Conservation (phyloP, 92 coral and sea anemone species). For the Diadumene lineata region DNA sequence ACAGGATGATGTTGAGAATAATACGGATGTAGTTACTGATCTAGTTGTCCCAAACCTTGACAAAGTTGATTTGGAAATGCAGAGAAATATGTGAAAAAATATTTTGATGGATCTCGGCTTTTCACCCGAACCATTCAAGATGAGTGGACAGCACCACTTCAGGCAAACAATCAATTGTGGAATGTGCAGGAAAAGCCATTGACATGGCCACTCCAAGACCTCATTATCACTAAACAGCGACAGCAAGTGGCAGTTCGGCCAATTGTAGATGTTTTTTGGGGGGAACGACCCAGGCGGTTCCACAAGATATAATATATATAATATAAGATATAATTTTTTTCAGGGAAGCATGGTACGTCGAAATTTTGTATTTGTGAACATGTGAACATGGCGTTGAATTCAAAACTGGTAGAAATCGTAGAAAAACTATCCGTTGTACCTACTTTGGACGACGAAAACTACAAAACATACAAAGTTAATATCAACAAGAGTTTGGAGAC, state of each 20-base stretch:
- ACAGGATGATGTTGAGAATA: constrained; percentile 16
- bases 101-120: constrained; percentile 25
- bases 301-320: neutral
- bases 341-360: too few species aligned
- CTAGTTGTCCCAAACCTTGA: constrained; percentile 32
- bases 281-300: constrained; percentile 1
- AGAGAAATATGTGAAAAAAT: constrained; percentile 31
- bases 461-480: too few species aligned
- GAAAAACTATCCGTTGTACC: too few species aligned
- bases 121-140: too few species aligned
- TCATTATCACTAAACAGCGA: constrained; percentile 11
- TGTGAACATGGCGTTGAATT: too few species aligned
- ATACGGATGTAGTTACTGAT: constrained; percentile 14
- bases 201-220: constrained; percentile 42
- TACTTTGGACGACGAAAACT: too few species aligned
- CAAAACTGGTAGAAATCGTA: too few species aligned
- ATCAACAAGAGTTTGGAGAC: too few species aligned
- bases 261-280: neutral
- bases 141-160: constrained; percentile 34
- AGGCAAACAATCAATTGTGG: constrained; percentile 27
- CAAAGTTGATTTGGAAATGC: constrained; percentile 27
- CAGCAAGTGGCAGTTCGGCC: neutral
- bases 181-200: constrained; percentile 23
- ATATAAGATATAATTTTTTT: too few species aligned
- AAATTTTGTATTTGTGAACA: too few species aligned